These are phyloP conservation scores for Onchidella celtica DNA, from an alignment of 2,888 invertebrate genomes.

Conservation along the genomic window DNA sequence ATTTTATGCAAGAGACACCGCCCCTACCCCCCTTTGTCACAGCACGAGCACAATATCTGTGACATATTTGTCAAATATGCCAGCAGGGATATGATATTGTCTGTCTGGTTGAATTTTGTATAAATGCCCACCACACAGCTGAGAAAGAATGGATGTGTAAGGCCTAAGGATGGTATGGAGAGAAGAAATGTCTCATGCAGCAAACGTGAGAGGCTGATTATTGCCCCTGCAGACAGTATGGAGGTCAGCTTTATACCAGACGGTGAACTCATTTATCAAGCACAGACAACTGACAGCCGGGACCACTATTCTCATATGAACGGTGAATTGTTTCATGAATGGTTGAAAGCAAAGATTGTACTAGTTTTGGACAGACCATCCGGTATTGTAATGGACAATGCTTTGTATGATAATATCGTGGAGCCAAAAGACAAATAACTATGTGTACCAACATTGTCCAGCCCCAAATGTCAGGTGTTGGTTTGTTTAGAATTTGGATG, in stretches of 20 bases:
- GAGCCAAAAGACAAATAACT: background rate
- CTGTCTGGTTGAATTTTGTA: background rate
- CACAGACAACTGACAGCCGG: background rate
- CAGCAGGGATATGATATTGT: background rate
- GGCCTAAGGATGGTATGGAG: background rate
- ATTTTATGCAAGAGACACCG: background rate
- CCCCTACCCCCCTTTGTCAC: too few relatives aligned
- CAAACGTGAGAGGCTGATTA: background rate
- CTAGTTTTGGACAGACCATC: background rate
- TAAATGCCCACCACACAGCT: background rate
- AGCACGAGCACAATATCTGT: background rate
- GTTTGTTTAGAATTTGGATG: too few relatives aligned
- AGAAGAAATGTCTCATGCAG: background rate
- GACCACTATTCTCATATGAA: conserved; percentile 5
- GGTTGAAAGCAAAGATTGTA: background rate
- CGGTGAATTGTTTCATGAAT: background rate
- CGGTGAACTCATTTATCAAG: background rate
- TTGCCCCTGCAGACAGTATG: background rate
- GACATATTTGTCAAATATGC: background rate
- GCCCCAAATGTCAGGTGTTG: too few relatives aligned
- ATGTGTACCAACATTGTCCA: background rate
- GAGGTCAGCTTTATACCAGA: background rate
- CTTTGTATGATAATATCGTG: background rate
- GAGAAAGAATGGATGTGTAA: conserved; percentile 4
- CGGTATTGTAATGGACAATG: background rate